Evolutionary conservation across 2,888 invertebrate species (phyloP).

Genomic region (Campoplex nolae): DNA sequence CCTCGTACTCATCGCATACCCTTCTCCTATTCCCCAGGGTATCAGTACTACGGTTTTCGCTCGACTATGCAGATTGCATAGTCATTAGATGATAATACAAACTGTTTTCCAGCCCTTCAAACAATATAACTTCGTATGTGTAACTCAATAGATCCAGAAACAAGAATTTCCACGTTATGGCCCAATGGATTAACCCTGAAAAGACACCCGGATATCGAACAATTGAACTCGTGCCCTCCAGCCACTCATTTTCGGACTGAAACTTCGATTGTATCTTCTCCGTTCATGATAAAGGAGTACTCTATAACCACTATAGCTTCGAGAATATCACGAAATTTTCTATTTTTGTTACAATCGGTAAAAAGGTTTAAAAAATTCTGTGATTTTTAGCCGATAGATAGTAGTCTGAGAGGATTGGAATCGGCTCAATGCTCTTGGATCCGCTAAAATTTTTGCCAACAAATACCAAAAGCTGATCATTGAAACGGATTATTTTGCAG

Average conservation of each 20-base stretch:
- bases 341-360: not conserved
- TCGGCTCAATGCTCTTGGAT: not conserved
- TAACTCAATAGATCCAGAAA: not conserved
- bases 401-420: not conserved
- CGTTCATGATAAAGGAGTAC: not conserved
- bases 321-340: not conserved
- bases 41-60: conserved; percentile 18
- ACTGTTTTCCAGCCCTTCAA: conserved; percentile 33
- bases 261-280: not conserved
- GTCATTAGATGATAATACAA: conserved; percentile 43
- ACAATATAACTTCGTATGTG: conserved; percentile 12
- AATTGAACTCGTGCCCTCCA: not conserved
- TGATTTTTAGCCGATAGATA: not conserved
- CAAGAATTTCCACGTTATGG: not conserved
- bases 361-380: not conserved
- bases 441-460: not conserved
- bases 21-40: conserved; percentile 50
- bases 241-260: not conserved
- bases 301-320: not conserved
- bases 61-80: conserved; percentile 22
- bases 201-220: not conserved
- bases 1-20: conserved; percentile 19
- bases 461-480: not conserved
- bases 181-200: not conserved
- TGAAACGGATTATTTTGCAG: not conserved